These are phyloP conservation scores for Campaea margaritaria DNA, from an alignment of 2,888 invertebrate species.

Conservation along the genomic window DNA sequence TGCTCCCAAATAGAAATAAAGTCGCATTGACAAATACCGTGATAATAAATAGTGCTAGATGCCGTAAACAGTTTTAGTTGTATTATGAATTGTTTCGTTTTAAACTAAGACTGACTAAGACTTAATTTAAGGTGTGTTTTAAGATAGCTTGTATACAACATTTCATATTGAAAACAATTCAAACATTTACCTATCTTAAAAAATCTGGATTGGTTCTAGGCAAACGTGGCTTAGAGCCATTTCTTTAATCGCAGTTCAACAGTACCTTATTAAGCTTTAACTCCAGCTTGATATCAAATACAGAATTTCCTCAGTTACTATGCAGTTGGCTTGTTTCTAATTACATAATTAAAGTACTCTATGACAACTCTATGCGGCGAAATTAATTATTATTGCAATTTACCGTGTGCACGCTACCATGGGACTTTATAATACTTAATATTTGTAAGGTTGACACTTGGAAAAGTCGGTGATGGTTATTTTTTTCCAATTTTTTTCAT, in stretches of 20 bases:
- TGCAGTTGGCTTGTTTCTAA: conserved; percentile 29
- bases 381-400: conserved; percentile 26
- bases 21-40: neutral
- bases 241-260: too few species aligned
- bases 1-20: conserved; percentile 12
- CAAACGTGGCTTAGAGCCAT: too few species aligned
- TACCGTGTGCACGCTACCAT: conserved; percentile 20
- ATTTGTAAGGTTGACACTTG: conserved; percentile 11
- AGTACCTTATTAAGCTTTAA: neutral
- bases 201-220: too few species aligned
- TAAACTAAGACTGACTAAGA: too few species aligned
- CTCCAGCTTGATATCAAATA: conserved; percentile 8
- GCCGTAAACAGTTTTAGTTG: too few species aligned
- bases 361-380: conserved; percentile 24
- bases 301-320: conserved; percentile 20
- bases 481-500: neutral
- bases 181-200: too few species aligned
- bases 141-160: too few species aligned
- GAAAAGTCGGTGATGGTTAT: neutral
- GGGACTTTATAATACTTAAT: conserved; percentile 1
- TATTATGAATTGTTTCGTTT: too few species aligned
- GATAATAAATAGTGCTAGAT: neutral
- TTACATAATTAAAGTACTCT: conserved; percentile 29
- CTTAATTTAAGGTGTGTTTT: too few species aligned
- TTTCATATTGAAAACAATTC: too few species aligned